Percentiles rank a stretch among this genome's conserved stretches.
Evolutionary conservation across 2,888 invertebrate species (phyloP).

Genomic region (Congeria kusceri): DNA sequence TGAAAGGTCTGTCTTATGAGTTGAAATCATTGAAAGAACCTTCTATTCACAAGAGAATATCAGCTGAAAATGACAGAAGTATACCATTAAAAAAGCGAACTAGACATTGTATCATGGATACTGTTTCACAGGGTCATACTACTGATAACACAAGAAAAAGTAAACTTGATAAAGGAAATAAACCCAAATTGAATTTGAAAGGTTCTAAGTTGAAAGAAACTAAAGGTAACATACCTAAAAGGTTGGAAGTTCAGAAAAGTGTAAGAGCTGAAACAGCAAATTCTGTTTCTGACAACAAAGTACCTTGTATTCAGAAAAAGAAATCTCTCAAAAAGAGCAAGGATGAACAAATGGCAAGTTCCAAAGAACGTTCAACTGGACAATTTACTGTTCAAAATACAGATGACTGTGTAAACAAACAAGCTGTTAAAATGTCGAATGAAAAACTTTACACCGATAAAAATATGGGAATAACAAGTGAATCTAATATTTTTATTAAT

Average conservation of each 20-base stretch:
- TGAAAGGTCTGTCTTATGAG: background rate
- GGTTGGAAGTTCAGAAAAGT: background rate
- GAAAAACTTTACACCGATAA: background rate
- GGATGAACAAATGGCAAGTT: background rate
- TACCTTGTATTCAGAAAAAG: too few species aligned
- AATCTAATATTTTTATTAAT: background rate
- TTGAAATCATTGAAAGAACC: slow-evolving; percentile 1
- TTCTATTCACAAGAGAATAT: background rate
- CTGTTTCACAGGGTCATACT: background rate
- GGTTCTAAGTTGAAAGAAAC: background rate
- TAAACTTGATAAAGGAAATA: background rate
- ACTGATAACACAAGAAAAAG: background rate
- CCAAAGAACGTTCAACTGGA: background rate
- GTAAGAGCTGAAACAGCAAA: too few species aligned
- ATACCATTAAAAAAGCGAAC: slow-evolving; percentile 2
- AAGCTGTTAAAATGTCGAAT: background rate
- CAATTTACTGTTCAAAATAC: background rate
- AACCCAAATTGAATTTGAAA: background rate
- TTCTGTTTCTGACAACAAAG: too few species aligned
- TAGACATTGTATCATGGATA: background rate
- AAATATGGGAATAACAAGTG: background rate
- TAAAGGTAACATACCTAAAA: background rate
- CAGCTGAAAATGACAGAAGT: background rate
- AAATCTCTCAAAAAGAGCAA: background rate
- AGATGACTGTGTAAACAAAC: background rate